Conservation (phyloP, 2,797 vertebrate species). For the Anguilla marmorata region DNA sequence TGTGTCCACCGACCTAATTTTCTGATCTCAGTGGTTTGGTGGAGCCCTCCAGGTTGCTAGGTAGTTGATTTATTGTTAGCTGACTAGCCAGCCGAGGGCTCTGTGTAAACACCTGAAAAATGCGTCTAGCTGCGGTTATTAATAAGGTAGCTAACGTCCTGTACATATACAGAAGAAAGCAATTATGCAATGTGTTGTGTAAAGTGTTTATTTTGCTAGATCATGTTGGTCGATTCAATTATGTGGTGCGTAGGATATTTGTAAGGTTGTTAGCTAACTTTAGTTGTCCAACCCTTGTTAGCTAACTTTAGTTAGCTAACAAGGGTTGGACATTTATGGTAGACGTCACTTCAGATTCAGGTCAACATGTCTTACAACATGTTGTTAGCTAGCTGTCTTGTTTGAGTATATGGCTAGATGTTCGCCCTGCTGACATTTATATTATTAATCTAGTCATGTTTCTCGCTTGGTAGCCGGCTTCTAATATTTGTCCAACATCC, state of each 20-base stretch:
- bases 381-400: not conserved
- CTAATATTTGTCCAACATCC: not conserved
- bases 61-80: not conserved
- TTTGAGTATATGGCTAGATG: not conserved
- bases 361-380: not conserved
- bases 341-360: not conserved
- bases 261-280: not conserved
- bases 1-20: conserved; percentile 70
- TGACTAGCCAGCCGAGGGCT: not conserved
- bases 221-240: not conserved
- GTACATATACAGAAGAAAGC: not conserved
- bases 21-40: conserved; percentile 66
- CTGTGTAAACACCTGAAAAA: not conserved
- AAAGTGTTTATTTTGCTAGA: not conserved
- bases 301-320: not conserved
- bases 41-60: not conserved
- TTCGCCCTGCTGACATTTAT: not conserved
- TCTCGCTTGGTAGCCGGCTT: not conserved
- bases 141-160: not conserved
- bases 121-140: too few species aligned
- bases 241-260: not conserved
- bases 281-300: not conserved
- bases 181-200: not conserved
- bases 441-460: not conserved
- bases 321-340: not conserved